phyloP scores from a whole-genome alignment of 2,113 vertebrate genomes.

The Egretta garzetta region DNA sequence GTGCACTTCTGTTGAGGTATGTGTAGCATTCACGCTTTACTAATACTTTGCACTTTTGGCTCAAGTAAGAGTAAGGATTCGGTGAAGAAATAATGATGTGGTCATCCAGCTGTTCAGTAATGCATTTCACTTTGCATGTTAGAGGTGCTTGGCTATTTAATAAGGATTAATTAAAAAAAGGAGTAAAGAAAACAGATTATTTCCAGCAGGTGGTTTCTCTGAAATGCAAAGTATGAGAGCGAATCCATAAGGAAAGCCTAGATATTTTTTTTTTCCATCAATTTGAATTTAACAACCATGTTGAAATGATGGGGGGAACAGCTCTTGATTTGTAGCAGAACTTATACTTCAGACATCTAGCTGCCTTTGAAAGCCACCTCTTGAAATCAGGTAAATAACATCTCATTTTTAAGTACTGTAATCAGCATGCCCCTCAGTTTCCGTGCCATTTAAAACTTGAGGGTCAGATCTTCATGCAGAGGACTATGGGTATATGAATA shows the following conservation, averaged over 20 bases:
- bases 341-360: not conserved
- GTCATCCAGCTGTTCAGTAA: not conserved
- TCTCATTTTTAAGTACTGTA: not conserved
- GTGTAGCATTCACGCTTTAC: not conserved
- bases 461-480: not conserved
- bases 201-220: not conserved
- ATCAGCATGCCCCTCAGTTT: not conserved
- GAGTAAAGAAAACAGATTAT: not conserved
- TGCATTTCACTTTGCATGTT: not conserved
- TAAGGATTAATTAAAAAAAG: not conserved
- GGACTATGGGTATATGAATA: not conserved
- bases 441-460: not conserved
- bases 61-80: not conserved
- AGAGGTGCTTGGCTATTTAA: not conserved
- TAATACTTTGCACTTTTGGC: not conserved
- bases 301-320: not conserved
- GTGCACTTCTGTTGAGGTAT: not conserved
- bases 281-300: not conserved
- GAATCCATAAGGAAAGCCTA: not conserved
- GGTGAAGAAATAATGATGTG: not conserved
- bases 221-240: not conserved
- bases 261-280: not conserved
- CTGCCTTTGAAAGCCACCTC: not conserved
- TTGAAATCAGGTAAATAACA: not conserved
- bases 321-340: not conserved